phyloP scores from a whole-genome alignment of 2,888 invertebrate genomes.

The Drosophila mimica region DNA sequence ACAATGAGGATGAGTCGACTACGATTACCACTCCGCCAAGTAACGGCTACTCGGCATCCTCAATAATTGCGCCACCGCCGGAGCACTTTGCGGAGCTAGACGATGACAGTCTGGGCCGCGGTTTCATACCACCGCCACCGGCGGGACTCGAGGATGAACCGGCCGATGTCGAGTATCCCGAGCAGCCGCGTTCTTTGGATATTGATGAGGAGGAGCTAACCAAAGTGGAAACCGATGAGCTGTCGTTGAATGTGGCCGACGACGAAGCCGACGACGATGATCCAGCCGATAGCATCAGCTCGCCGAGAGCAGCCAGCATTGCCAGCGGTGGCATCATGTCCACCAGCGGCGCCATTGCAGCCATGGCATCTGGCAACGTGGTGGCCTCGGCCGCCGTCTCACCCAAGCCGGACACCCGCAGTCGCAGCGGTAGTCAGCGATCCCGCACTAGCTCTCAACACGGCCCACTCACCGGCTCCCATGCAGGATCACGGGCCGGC shows the following conservation, averaged over 20 bases:
- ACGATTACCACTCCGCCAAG: slow-evolving; percentile 84
- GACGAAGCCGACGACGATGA: slow-evolving; percentile 48
- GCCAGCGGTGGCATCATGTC: slow-evolving; percentile 63
- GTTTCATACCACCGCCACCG: slow-evolving; percentile 75
- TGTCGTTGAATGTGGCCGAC: slow-evolving; percentile 45
- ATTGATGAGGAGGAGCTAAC: slow-evolving; percentile 65
- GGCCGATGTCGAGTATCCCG: slow-evolving; percentile 18
- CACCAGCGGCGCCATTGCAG: slow-evolving; percentile 59
- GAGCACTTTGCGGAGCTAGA: slow-evolving; percentile 79
- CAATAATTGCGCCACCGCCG: slow-evolving; percentile 80
- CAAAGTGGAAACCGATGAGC: slow-evolving; percentile 69
- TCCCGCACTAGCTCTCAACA: slow-evolving; percentile 44
- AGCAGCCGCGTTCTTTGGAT: slow-evolving; percentile 36
- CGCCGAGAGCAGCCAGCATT: slow-evolving; percentile 74
- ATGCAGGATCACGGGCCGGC: slow-evolving; percentile 59
- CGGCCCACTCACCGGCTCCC: slow-evolving; percentile 56
- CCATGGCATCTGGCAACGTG: slow-evolving; percentile 42
- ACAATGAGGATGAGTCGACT: slow-evolving; percentile 83
- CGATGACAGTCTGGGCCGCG: slow-evolving; percentile 66
- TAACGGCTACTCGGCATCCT: slow-evolving; percentile 83
- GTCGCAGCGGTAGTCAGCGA: slow-evolving; percentile 71
- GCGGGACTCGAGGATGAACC: slow-evolving; percentile 62
- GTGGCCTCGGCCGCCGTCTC: slow-evolving; percentile 14
- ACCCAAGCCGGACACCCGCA: slow-evolving; percentile 68
- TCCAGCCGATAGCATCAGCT: slow-evolving; percentile 69